A percentile compares a stretch with the other conserved stretches of the same genome.
Evolutionary conservation across 2,888 invertebrate genomes (phyloP).

Genomic region (Dioctria linearis): DNA sequence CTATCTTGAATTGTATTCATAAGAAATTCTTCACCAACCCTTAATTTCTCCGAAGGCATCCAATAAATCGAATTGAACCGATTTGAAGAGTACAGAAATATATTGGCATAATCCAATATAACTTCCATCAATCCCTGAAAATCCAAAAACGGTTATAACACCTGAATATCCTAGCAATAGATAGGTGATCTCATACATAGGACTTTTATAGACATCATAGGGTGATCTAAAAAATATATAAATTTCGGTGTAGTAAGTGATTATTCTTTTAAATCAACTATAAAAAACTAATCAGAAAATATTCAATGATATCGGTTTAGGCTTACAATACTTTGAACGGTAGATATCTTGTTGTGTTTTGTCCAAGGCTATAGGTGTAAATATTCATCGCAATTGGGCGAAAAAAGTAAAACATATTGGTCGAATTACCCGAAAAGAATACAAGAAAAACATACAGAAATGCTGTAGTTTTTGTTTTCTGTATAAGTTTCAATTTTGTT

Average conservation of each 20-base stretch:
- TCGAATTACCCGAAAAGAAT: slow-evolving; percentile 39
- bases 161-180: slow-evolving; percentile 49
- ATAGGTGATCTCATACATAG: slow-evolving; percentile 48
- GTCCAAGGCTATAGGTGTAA: slow-evolving; percentile 1
- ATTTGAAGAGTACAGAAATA: slow-evolving; percentile 47
- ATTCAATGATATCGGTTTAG: neutral
- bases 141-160: slow-evolving; percentile 53
- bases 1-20: neutral
- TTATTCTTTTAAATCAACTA: too few species aligned
- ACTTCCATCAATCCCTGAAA: slow-evolving; percentile 55
- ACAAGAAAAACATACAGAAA: slow-evolving; percentile 14
- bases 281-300: neutral
- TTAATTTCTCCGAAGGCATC: neutral
- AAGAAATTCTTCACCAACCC: neutral
- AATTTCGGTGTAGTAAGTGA: too few species aligned
- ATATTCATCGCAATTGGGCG: slow-evolving; percentile 47
- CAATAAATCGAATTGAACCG: slow-evolving; percentile 15
- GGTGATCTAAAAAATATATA: slow-evolving; percentile 32
- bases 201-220: slow-evolving; percentile 18
- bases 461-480: slow-evolving; percentile 24
- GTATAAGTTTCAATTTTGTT: slow-evolving; percentile 18
- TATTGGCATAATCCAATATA: slow-evolving; percentile 55
- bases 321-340: slow-evolving; percentile 53
- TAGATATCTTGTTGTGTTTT: slow-evolving; percentile 30
- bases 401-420: slow-evolving; percentile 49